Evolutionary conservation across 1,140 invertebrate genomes (phyloP), one percentile per base, ranked within the genome.

Genomic region (Drosophila seguyi): DNA sequence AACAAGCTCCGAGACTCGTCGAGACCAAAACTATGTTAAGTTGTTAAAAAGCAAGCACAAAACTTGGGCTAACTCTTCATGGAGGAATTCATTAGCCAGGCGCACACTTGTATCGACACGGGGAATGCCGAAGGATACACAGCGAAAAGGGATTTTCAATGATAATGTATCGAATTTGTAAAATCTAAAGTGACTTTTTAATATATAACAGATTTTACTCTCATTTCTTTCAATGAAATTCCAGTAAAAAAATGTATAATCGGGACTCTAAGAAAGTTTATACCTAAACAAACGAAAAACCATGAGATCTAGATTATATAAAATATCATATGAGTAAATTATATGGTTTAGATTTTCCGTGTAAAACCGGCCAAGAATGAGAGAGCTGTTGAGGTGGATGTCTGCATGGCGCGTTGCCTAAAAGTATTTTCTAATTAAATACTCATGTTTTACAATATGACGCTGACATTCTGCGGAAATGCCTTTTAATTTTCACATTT

Each of bases 371-470:
- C n/a, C 13, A 14, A 18, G n/a, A 42, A 34, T 38, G 34, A 45
- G 47, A 41, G 8, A 29, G 39, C 56, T 60, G 39, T 42, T 41
- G 36, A 52, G 55, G 72, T 36, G 39, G 25, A 34, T 52, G 59
- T 67, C 66, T 63, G 69, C 50, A 45, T 27, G 39, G 60, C 52
- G 44, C 48, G 48, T 31, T 72, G 73, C 68, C 66, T 83, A 75
- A 81, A 85, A 81, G 86, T 88, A 86, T 91, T 91, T 91, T 91
- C 90, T 91, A 91, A 91, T 91, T 91, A 91, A 91, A 91, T 90
- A 77, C 79, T 85, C 90, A 91, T 91, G 88, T 91, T 91, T 91
- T 82, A 91, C 88, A 91, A 91, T 91, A 91, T 91, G 88, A 88
- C 90, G 90, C 88, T 88, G 85, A 90, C 85, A 90, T 90, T 82